Base-by-base conservation (phyloP, 2,888 invertebrate genomes). In the Notocelia uddmanniana region DNA sequence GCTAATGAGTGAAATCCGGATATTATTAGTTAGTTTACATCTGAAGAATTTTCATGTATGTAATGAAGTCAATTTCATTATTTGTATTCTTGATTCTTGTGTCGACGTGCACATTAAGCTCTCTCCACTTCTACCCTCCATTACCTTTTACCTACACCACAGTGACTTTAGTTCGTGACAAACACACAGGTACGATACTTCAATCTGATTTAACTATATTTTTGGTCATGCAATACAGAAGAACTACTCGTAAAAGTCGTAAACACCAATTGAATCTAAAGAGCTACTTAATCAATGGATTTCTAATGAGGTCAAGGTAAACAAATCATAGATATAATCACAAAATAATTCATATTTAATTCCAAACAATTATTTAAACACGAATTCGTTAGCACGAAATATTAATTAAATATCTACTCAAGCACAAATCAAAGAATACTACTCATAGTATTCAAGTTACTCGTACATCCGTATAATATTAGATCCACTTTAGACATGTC, bases 261-360 rank as follows among this genome's bases (percentile, higher is more conserved):
- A 55, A 5, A 21, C 3, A 23, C 15, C 55, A 26, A 15, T n/a
- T 13, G 26, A 23, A 13, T n/a, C 9, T 15, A 8, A 23, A 41
- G 8, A 45, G 6, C 13, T 62, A 31, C 31, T 48, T 23, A 15
- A 59, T 45, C 62, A 62, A 50, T 62, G 31, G 18, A 2, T 19
- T n/a, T 31, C 11, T 62, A 62, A 62, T 52, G 63, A 63, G 63
- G 63, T 63, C 63, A 63, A 63, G 63, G 50, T 19, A 63, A 31
- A 34, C 31, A 52, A 34, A 50, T 31, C 13, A 23, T 18, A n/a
- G n/a, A n/a, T 48, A 62, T 15, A 18, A 15, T 34, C 31, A 21
- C 34, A 21, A 21, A 45, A 48, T 48, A 8, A 60, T 48, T 62
- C 18, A 6, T 62, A 45, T 50, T 34, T 21, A 31, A 50, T 52